Conservation (phyloP, 2,797 vertebrate genomes). For the Eremophila alpestris region DNA sequence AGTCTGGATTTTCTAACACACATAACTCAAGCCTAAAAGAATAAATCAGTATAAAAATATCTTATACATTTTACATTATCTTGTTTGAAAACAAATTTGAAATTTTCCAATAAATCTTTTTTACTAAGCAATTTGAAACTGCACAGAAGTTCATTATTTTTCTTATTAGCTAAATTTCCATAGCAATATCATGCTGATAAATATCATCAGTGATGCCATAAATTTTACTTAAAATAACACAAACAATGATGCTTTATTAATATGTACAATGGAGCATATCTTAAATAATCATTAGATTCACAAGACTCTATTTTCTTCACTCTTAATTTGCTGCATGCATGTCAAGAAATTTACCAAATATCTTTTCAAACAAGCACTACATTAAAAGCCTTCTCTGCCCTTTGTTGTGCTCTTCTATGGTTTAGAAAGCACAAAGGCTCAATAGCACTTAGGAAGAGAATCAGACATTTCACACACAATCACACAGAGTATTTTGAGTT, state of each 20-base stretch:
- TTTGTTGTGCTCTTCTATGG: background rate
- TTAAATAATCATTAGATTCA: slow-evolving; percentile 51
- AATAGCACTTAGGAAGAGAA: background rate
- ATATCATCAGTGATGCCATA: slow-evolving; percentile 28
- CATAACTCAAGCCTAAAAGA: background rate
- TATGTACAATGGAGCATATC: background rate
- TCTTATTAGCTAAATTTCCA: slow-evolving; percentile 39
- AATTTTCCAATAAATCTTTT: slow-evolving; percentile 20
- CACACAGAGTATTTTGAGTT: background rate
- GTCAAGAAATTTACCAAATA: background rate
- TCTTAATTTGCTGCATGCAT: background rate
- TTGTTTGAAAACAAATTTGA: background rate
- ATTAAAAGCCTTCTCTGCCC: background rate
- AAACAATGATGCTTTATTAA: background rate
- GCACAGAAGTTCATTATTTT: slow-evolving; percentile 36
- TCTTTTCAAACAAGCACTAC: background rate
- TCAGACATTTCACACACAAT: background rate
- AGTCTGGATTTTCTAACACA: background rate
- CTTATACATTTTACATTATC: background rate
- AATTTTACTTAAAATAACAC: slow-evolving; percentile 36
- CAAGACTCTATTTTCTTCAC: background rate
- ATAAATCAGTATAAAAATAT: background rate
- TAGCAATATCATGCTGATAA: slow-evolving; percentile 32
- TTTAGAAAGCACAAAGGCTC: background rate
- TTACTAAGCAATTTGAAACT: background rate